Evolutionary conservation across 2,797 vertebrate genomes (phyloP).

Genomic region (Clarias platycephalus): DNA sequence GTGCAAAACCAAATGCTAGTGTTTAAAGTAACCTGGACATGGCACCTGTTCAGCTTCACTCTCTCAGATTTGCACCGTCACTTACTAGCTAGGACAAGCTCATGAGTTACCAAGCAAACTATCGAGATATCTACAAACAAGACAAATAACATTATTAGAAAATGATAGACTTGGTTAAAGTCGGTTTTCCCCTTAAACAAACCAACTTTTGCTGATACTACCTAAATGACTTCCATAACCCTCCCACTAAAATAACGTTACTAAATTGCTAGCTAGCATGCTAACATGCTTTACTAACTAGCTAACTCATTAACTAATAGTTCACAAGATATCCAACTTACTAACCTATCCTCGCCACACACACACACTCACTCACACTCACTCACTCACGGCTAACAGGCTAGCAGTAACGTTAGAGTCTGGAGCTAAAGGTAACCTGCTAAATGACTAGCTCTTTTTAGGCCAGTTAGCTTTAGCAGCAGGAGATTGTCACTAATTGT

Average conservation of each 20-base stretch:
- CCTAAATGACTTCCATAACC: not conserved
- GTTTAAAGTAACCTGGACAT: not conserved
- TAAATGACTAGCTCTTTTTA: constrained; percentile 20
- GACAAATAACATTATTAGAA: not conserved
- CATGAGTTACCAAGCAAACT: not conserved
- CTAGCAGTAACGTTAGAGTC: not conserved
- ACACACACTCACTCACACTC: too few relatives aligned
- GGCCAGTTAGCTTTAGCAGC: constrained; percentile 49
- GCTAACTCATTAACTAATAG: not conserved
- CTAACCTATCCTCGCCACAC: too few relatives aligned
- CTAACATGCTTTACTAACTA: not conserved
- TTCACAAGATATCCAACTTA: not conserved
- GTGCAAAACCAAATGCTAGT: not conserved
- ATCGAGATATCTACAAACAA: not conserved
- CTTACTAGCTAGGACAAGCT: not conserved
- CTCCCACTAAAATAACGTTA: not conserved
- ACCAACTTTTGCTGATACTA: not conserved
- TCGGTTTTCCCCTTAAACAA: not conserved
- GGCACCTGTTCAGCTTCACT: not conserved
- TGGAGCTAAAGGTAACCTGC: constrained; percentile 12
- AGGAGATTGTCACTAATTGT: constrained; percentile 13
- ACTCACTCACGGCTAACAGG: not conserved
- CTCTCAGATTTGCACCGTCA: not conserved
- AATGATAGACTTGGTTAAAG: too few relatives aligned
- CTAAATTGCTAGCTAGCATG: not conserved